A percentile compares a stretch with the other conserved stretches of the same genome.
These are phyloP conservation scores for Brachionus koreanus DNA, from an alignment of 1,140 invertebrate genomes.

Conservation along the genomic window DNA sequence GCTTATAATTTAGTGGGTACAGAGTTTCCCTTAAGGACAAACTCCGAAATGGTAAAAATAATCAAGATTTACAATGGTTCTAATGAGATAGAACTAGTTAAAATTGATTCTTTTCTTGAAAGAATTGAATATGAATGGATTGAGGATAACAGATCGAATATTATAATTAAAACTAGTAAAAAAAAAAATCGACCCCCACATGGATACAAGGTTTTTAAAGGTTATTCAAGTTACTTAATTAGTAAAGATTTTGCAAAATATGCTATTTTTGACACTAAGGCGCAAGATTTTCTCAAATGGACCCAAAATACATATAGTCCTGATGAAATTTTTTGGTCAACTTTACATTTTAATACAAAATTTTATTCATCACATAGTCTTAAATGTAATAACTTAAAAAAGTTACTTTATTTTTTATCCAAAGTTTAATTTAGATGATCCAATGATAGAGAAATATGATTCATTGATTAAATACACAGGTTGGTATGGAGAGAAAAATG, in stretches of 20 bases:
- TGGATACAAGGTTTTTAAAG: slow-evolving; percentile 48
- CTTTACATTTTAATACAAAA: slow-evolving; percentile 16
- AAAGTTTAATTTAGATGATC: slow-evolving; percentile 4
- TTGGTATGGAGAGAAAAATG: neutral
- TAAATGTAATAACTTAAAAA: neutral
- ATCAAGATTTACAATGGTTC: slow-evolving; percentile 39
- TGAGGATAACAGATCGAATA: neutral
- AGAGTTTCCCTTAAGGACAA: slow-evolving; percentile 33
- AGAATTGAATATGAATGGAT: slow-evolving; percentile 46
- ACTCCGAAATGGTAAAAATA: slow-evolving; percentile 22
- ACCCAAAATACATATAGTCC: slow-evolving; percentile 49
- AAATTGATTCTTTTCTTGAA: neutral
- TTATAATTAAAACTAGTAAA: neutral
- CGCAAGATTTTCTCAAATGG: slow-evolving; percentile 50
- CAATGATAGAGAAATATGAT: neutral
- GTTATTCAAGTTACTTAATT: slow-evolving; percentile 51
- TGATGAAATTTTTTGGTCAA: slow-evolving; percentile 48
- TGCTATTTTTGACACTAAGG: slow-evolving; percentile 46
- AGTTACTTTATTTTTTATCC: no score
- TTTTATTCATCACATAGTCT: neutral
- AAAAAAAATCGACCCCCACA: slow-evolving; percentile 46
- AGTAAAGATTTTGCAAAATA: slow-evolving; percentile 51
- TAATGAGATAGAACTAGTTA: slow-evolving; percentile 35
- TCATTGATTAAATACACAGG: neutral
- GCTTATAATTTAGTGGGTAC: neutral